Conservation (phyloP, 2,888 invertebrate species). For the Tryphoninae sp. region DNA sequence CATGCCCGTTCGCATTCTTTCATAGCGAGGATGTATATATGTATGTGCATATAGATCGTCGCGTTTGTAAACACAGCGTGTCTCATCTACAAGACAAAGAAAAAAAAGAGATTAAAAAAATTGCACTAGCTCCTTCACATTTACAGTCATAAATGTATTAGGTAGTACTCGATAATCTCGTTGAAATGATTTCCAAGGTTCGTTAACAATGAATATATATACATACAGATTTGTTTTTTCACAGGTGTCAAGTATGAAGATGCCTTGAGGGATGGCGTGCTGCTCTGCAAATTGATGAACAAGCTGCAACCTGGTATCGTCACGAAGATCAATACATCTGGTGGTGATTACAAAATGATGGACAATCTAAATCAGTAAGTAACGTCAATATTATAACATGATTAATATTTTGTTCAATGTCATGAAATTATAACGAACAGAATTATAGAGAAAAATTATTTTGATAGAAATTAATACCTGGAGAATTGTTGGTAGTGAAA, state of each 20-base stretch:
- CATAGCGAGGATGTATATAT: slow-evolving; percentile 35
- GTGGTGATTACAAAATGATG: slow-evolving; percentile 98
- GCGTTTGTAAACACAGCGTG: background rate
- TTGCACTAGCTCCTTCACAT: too few species aligned
- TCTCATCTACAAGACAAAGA: background rate
- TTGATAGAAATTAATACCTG: too few species aligned
- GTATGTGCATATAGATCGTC: slow-evolving; percentile 14
- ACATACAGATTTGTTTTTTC: slow-evolving; percentile 17
- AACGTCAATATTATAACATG: background rate
- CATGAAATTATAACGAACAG: background rate
- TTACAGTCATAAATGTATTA: too few species aligned
- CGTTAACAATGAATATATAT: background rate
- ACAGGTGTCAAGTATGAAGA: slow-evolving; percentile 88
- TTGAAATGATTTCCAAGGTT: too few species aligned
- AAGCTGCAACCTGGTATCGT: slow-evolving; percentile 92
- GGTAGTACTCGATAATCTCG: too few species aligned
- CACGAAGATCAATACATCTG: slow-evolving; percentile 90
- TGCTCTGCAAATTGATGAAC: slow-evolving; percentile 95
- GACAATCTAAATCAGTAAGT: slow-evolving; percentile 96
- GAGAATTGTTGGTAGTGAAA: too few species aligned
- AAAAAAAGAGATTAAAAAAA: background rate
- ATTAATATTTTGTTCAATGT: background rate
- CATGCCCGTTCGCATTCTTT: slow-evolving; percentile 75
- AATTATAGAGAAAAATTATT: too few species aligned
- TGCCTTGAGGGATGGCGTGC: slow-evolving; percentile 91